Evolutionary conservation across 2,113 vertebrate genomes (phyloP), one percentile per base, ranked within the genome.

Genomic region (Ceyx margarethae): DNA sequence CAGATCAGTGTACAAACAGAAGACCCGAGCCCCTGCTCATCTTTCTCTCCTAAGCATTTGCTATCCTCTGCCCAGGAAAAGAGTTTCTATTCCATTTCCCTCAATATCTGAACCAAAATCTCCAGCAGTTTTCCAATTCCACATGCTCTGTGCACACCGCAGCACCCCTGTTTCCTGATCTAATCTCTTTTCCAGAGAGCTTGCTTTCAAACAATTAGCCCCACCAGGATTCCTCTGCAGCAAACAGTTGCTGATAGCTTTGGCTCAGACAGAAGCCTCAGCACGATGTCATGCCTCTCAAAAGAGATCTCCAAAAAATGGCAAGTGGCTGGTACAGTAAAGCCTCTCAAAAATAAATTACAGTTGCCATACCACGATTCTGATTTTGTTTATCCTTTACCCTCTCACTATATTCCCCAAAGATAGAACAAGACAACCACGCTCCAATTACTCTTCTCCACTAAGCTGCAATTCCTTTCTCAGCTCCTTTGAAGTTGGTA

Each of bases 151-250:
- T 40, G 53, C 31, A 71, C 10, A 85, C 37, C 40, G 58, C 51
- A 89, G 64, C 71, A 56, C 69, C 40, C 25, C 25, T 14, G 18
- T 53, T 92, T 85, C 68, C 85, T 83, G 64, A 85, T 81, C 23
- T 90, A 56, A 81, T 80, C 75, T 93, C 23, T 89, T 93, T 92
- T 65, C 53, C 37, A 78, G 40, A 40, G 21, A 89, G 40, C 42
- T 83, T 76, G 46, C 71, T 84, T 95, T 89, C 75, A 85, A 93
- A 89, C 75, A 94, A 83, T 80, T 93, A 92, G 40, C 64, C 83
- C 78, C 40, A 74, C 50, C 35, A 80, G 57, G 75, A 71, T 71
- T 92, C 91, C 72, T 92, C 43, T 1, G 0, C 29, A 91, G 78
- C 75, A 89, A 95, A 95, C 54, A 79, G 51, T 89, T 84, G 56